phyloP scores from a whole-genome alignment of 2,113 vertebrate genomes.

The Gasterosteus aculeatus region DNA sequence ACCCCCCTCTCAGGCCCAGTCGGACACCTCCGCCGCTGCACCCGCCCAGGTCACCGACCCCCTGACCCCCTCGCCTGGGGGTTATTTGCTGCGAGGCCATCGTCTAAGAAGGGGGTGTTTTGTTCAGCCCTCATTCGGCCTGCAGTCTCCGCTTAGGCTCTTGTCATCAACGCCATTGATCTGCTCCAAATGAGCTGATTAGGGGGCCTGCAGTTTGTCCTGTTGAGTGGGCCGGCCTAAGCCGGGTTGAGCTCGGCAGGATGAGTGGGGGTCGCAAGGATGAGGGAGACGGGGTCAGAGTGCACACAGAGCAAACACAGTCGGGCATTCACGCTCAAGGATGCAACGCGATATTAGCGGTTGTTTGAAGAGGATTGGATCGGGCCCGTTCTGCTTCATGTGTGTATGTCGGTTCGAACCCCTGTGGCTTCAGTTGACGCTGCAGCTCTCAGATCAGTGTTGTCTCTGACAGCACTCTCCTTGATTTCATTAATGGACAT shows the following conservation, averaged over 20 bases:
- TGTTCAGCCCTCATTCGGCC: slow-evolving; percentile 68
- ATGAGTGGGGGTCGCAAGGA: slow-evolving; percentile 40
- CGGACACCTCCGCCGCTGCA: slow-evolving; percentile 70
- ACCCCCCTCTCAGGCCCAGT: slow-evolving; percentile 47
- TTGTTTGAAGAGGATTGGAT: slow-evolving; percentile 58
- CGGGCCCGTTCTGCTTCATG: slow-evolving; percentile 25
- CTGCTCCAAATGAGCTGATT: slow-evolving; percentile 80
- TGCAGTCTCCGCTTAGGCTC: slow-evolving; percentile 54
- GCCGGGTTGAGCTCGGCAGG: slow-evolving; percentile 49
- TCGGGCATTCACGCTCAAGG: slow-evolving; percentile 67
- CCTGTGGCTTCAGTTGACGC: slow-evolving; percentile 40
- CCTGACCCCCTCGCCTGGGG: slow-evolving; percentile 71
- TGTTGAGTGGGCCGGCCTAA: slow-evolving; percentile 60
- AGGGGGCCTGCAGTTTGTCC: slow-evolving; percentile 76
- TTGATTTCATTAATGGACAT: slow-evolving; percentile 44
- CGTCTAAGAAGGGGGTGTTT: slow-evolving; percentile 78
- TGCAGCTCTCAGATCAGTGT: slow-evolving; percentile 29
- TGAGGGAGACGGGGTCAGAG: slow-evolving; percentile 64
- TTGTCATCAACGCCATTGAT: slow-evolving; percentile 79
- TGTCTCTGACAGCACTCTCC: slow-evolving; percentile 25
- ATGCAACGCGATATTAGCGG: slow-evolving; percentile 66
- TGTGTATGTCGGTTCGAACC: slow-evolving; percentile 53
- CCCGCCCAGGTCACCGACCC: slow-evolving; percentile 75
- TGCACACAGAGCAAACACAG: slow-evolving; percentile 65
- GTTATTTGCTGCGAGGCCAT: slow-evolving; percentile 78